phyloP scores from a whole-genome alignment of 2,113 vertebrate genomes.

The Ondatra zibethicus region DNA sequence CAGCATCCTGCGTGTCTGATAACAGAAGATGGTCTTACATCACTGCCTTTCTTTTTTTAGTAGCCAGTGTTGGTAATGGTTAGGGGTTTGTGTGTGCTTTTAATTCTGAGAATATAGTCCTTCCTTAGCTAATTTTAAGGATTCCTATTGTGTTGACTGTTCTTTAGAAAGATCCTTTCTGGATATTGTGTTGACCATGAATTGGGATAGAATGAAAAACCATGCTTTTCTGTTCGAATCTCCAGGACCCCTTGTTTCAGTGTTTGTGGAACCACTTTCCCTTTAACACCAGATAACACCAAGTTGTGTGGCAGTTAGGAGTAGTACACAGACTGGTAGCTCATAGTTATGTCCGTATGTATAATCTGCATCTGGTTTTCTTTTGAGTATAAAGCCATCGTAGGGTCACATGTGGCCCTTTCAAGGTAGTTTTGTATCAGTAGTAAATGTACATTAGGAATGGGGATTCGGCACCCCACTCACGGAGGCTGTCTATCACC shows the following conservation, averaged over 20 bases:
- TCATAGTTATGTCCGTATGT: not conserved
- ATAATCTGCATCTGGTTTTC: constrained; percentile 11
- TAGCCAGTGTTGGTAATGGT: not conserved
- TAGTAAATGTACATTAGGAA: not conserved
- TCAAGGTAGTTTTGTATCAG: not conserved
- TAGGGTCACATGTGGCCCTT: not conserved
- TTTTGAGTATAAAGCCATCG: not conserved
- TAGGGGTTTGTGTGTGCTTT: not conserved
- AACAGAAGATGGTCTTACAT: not conserved
- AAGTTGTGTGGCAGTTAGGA: not conserved
- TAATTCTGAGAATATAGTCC: not conserved
- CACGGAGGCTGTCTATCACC: not conserved
- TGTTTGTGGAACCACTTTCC: not conserved
- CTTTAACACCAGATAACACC: not conserved
- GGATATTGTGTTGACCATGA: not conserved
- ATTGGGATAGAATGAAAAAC: not conserved
- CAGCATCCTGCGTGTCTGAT: not conserved
- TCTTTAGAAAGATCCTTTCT: constrained; percentile 40
- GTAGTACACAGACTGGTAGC: not conserved
- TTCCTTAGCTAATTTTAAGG: not conserved
- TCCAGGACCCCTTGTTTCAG: not conserved
- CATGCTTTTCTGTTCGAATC: not conserved
- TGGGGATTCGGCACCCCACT: not conserved
- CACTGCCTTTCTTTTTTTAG: not conserved
- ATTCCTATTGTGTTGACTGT: constrained; percentile 7